These are phyloP conservation scores for Erethizon dorsatum DNA, from an alignment of 2,797 vertebrate genomes.

Conservation along the genomic window DNA sequence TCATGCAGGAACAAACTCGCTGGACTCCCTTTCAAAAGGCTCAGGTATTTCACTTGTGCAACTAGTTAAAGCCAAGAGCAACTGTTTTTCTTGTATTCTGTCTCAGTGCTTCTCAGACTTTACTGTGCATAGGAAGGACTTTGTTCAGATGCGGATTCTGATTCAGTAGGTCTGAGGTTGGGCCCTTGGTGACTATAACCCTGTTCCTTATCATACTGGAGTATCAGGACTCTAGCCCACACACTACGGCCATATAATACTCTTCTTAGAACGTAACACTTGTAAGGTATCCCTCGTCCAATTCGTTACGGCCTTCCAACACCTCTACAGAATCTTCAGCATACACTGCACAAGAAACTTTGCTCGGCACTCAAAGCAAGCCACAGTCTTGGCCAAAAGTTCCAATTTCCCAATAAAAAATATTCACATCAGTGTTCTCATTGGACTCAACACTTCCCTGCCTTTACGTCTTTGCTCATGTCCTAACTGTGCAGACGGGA, in stretches of 20 bases:
- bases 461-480: neutral
- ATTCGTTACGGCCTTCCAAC: neutral
- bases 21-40: neutral
- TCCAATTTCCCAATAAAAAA: neutral
- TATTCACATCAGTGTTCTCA: neutral
- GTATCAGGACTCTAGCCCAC: neutral
- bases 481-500: neutral
- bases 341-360: neutral
- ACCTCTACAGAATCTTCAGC: neutral
- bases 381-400: neutral
- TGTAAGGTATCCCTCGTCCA: neutral
- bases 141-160: neutral
- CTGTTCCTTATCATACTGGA: neutral
- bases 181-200: neutral
- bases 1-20: neutral
- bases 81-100: neutral
- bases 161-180: neutral
- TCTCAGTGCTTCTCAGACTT: neutral
- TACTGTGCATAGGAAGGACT: neutral
- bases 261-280: neutral
- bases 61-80: neutral
- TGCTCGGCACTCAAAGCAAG: neutral
- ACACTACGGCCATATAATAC: neutral
- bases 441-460: neutral
- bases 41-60: neutral